Evolutionary conservation across 2,113 vertebrate genomes (phyloP).

Genomic region (Cromileptes altivelis): DNA sequence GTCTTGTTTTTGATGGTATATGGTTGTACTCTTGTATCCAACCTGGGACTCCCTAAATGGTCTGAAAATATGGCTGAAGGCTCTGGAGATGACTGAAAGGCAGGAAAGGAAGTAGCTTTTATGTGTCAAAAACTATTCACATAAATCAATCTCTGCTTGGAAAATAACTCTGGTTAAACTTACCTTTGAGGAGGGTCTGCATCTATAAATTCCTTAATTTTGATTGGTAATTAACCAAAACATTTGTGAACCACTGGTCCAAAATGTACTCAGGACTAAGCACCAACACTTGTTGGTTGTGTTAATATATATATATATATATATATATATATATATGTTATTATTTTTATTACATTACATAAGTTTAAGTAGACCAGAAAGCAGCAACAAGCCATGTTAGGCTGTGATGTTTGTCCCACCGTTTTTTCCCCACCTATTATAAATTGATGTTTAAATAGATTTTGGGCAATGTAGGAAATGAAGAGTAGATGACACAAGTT

Average conservation of each 20-base stretch:
- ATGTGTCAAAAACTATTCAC: neutral
- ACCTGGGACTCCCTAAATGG: neutral
- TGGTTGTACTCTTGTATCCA: neutral
- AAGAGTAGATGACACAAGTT: neutral
- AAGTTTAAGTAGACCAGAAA: neutral
- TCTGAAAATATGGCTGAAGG: neutral
- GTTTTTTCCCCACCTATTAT: too few species aligned
- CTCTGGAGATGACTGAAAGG: neutral
- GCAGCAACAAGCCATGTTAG: neutral
- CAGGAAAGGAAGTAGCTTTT: neutral
- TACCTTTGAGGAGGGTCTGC: too few species aligned
- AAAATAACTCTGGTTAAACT: constrained; percentile 30
- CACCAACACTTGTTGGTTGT: neutral
- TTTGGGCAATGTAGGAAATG: constrained; percentile 1
- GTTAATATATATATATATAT: neutral
- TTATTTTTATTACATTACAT: neutral
- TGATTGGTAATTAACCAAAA: neutral
- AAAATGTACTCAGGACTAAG: too few species aligned
- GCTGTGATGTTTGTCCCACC: neutral
- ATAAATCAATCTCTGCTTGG: neutral
- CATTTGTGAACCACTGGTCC: too few species aligned
- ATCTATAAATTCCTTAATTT: neutral
- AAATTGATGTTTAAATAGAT: constrained; percentile 9
- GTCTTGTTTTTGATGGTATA: neutral
- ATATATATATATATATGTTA: too few species aligned